Evolutionary conservation across 2,113 vertebrate species (phyloP).

Genomic region (Athene cunicularia): DNA sequence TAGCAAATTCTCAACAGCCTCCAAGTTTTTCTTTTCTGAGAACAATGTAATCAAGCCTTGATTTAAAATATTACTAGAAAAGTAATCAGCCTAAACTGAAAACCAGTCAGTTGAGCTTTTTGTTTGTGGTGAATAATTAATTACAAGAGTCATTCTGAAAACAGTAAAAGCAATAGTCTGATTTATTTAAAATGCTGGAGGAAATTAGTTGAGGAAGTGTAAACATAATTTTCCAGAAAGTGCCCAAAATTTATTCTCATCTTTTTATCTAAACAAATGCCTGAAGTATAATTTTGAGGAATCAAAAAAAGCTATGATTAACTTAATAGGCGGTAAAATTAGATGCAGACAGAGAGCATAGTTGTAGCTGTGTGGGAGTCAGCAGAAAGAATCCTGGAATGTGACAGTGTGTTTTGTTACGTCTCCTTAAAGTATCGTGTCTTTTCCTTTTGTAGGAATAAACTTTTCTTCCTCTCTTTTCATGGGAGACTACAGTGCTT

Average conservation of each 20-base stretch:
- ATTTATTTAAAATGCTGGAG: neutral
- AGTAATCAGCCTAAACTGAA: neutral
- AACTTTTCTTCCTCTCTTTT: neutral
- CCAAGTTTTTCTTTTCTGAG: neutral
- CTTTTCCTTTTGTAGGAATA: neutral
- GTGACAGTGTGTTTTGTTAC: neutral
- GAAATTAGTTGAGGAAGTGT: neutral
- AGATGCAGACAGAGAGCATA: neutral
- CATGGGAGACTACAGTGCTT: neutral
- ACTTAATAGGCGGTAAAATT: slow-evolving; percentile 23
- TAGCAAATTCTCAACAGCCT: neutral
- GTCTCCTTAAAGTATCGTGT: neutral
- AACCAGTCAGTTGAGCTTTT: neutral
- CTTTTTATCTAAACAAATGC: neutral
- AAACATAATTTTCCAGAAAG: neutral
- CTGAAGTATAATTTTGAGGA: neutral
- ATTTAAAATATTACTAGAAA: neutral
- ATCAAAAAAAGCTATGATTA: neutral
- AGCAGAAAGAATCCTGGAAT: neutral
- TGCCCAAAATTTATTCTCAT: neutral
- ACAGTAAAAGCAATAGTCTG: neutral
- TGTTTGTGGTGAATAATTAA: neutral
- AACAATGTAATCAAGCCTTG: neutral
- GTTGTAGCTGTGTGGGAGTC: neutral
- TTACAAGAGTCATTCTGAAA: neutral